Evolutionary conservation across 2,797 vertebrate genomes (phyloP).

Genomic region (Thamnophis elegans): DNA sequence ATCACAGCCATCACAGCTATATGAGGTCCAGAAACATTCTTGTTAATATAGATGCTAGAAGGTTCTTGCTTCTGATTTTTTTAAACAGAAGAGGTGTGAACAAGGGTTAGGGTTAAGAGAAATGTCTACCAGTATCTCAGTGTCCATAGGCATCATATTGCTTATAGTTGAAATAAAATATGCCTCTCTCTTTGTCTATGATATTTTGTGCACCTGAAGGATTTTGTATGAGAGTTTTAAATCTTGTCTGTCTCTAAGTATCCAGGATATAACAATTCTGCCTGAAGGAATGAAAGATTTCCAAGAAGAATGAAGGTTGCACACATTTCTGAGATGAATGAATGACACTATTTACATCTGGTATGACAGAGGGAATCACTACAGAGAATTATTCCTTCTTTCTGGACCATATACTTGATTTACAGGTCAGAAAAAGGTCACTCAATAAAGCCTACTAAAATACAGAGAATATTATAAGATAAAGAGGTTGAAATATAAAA

Average conservation of each 20-base stretch:
- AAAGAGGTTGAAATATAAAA: background rate
- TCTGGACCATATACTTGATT: background rate
- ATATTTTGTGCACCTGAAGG: background rate
- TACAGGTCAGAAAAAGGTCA: background rate
- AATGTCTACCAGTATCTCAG: background rate
- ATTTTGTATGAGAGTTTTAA: background rate
- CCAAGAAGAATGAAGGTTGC: background rate
- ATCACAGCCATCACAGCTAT: too few species aligned
- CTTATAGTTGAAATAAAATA: background rate
- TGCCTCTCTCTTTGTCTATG: background rate
- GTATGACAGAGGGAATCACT: background rate
- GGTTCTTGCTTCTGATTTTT: background rate
- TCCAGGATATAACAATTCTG: background rate
- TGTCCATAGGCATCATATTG: background rate
- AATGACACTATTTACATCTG: background rate
- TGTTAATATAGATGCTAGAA: background rate
- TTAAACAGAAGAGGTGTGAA: background rate
- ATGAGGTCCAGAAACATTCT: background rate
- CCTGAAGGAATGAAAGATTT: background rate
- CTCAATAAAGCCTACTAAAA: background rate
- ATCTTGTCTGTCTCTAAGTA: background rate
- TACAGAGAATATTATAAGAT: background rate
- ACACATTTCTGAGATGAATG: background rate
- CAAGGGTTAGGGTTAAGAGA: background rate
- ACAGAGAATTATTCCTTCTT: background rate